A percentile compares a stretch with the other conserved stretches of the same genome.
Conservation (phyloP, 2,113 vertebrate species). For the Cyphomyrus plagiostoma region DNA sequence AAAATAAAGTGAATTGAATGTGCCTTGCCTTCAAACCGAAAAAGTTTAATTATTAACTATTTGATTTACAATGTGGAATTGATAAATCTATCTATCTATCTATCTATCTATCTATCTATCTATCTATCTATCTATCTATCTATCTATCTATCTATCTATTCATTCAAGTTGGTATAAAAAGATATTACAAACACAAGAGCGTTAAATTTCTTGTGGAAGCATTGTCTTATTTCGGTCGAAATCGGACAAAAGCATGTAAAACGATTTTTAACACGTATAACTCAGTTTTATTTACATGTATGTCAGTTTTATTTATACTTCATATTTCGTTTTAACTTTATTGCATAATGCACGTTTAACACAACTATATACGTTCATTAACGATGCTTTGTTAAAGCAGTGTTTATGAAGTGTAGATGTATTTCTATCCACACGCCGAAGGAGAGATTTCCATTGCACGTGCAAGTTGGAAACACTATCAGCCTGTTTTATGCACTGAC, state of each 20-base stretch:
- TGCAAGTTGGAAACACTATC: not conserved
- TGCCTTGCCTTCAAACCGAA: not conserved
- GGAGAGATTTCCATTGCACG: not conserved
- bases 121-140: not conserved
- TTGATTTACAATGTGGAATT: too few relatives aligned
- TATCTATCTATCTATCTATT: not conserved
- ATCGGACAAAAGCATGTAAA: not conserved
- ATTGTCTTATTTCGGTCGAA: not conserved
- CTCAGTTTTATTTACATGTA: not conserved
- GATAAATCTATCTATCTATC: not conserved
- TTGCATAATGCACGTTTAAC: not conserved
- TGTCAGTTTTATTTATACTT: not conserved
- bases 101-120: not conserved
- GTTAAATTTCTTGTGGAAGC: not conserved
- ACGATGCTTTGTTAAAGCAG: not conserved
- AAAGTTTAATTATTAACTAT: not conserved
- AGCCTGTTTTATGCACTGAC: not conserved
- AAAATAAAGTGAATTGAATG: not conserved
- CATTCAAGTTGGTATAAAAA: not conserved
- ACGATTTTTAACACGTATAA: not conserved
- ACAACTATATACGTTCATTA: not conserved
- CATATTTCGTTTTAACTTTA: not conserved
- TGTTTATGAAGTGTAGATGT: not conserved
- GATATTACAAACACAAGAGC: not conserved
- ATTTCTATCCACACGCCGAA: not conserved